phyloP scores from a whole-genome alignment of 35 echinoderm and acorn worm species.

The Nesometra sesokonis region DNA sequence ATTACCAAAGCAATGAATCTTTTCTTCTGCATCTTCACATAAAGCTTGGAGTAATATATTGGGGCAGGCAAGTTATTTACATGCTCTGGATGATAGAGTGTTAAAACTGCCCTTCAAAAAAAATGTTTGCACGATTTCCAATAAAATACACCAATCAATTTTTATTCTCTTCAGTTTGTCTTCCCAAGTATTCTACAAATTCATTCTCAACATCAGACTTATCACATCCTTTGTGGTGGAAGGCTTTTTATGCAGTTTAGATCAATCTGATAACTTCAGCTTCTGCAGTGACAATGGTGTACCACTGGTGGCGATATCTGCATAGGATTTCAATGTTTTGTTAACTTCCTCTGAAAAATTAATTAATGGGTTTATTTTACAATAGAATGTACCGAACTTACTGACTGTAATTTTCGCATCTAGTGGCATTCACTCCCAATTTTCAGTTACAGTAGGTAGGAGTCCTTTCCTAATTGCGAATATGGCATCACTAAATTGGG shows the following conservation, averaged over 20 bases:
- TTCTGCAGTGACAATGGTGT: conserved; percentile 14
- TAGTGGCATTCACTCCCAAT: not conserved
- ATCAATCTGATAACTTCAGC: conserved; percentile 27
- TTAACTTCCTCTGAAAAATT: conserved; percentile 39
- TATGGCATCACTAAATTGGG: conserved; percentile 18
- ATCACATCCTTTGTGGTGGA: conserved; percentile 35
- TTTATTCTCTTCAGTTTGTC: not conserved
- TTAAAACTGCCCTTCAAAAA: conserved; percentile 40
- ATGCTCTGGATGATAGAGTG: no score
- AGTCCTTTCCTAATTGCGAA: not conserved
- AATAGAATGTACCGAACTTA: conserved; percentile 21
- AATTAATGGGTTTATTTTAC: conserved; percentile 34
- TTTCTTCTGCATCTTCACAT: conserved; percentile 15
- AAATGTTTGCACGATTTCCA: conserved; percentile 31
- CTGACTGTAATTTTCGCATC: not conserved
- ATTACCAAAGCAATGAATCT: conserved; percentile 7
- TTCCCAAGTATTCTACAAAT: conserved; percentile 9
- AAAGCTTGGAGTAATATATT: conserved; percentile 26
- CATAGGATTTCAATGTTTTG: conserved; percentile 30
- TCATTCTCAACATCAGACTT: conserved; percentile 25
- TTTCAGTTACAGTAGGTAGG: not conserved
- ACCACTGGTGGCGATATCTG: conserved; percentile 19
- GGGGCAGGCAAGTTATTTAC: not conserved
- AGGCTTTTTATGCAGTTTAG: conserved; percentile 34
- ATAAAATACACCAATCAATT: conserved; percentile 21